Base-by-base conservation (phyloP, 1,140 invertebrate genomes). In the Lepidurus apus region DNA sequence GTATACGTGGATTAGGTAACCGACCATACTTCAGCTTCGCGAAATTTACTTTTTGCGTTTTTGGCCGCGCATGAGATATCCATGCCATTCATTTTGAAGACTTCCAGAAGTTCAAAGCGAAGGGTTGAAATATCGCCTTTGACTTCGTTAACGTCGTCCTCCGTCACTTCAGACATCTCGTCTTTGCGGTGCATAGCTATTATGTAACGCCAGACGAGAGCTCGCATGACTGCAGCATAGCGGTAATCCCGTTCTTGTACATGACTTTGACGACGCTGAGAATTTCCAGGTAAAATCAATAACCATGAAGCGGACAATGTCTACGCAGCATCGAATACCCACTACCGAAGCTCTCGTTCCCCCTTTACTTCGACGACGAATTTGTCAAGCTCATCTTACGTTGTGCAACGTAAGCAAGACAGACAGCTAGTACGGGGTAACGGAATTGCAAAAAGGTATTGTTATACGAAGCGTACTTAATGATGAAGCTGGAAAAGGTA, bases 91-190 rank as follows among this genome's bases (percentile, higher is more conserved):
- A 86, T 89, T 76, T 89, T 88, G 43, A 96, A 89, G 21, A 96
- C 91, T 81, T 96, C 93, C 0, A 96, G 85, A 79, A 97, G 87
- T 84, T 96, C 94, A 83, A 91, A 94, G 81, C 91, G 88, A 86
- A 94, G 89, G 0, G 91, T 87, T 0, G 91, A 92, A 21, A 97
- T 91, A 81, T 96, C 94, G 82, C 92, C 91, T 84, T 97, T 97
- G 1, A 98, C 89, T 86, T 98, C 95, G 81, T 95, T 96, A 74
- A 97, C 89, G 82, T 97, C 93, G 81, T 97, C 95, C 84, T 97
- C 95, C 17, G 94, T 95, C 0, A 97, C 93, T 0, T 89, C 87
- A 81, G 90, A 89, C 81, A 92, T 89, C 80, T 94, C 92, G 80
- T 89, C 88, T 82, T 91, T 90, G 73, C 91, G 86, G 82, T 95